phyloP scores from a whole-genome alignment of 2,797 vertebrate species.

The Scleropages formosus region DNA sequence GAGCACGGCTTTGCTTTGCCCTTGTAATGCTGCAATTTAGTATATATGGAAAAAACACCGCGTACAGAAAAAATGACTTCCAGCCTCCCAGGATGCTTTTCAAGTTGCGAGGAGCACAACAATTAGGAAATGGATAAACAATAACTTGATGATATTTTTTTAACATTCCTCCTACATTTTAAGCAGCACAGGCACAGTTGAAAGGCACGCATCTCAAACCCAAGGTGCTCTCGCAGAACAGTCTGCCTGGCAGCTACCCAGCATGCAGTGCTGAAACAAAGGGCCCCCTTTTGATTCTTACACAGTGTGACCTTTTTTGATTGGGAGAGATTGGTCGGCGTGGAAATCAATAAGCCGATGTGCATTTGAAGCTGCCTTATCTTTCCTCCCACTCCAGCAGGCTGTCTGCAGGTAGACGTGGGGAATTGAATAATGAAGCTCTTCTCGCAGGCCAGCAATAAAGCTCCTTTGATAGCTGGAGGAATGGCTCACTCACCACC shows the following conservation, averaged over 20 bases:
- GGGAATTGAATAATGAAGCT: not conserved
- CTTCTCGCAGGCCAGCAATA: slow-evolving; percentile 9
- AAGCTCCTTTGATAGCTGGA: slow-evolving; percentile 15
- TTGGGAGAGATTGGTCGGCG: slow-evolving; percentile 74
- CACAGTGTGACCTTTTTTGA: slow-evolving; percentile 75
- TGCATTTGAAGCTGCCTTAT: slow-evolving; percentile 72
- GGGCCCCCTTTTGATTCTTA: slow-evolving; percentile 59
- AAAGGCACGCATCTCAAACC: slow-evolving; percentile 64
- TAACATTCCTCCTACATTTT: slow-evolving; percentile 58
- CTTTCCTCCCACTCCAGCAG: slow-evolving; percentile 56
- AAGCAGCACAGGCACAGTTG: slow-evolving; percentile 63
- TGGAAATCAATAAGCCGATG: slow-evolving; percentile 73
- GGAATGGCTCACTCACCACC: slow-evolving; percentile 6
- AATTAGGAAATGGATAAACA: slow-evolving; percentile 28
- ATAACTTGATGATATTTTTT: slow-evolving; percentile 57
- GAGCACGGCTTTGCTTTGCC: not conserved
- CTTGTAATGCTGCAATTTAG: no score
- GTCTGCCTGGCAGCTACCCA: slow-evolving; percentile 65
- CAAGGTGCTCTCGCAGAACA: slow-evolving; percentile 57
- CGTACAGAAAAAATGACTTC: not conserved
- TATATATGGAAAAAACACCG: not conserved
- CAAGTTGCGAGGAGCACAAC: slow-evolving; percentile 2
- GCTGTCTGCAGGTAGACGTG: slow-evolving; percentile 65
- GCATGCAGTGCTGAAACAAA: slow-evolving; percentile 74
- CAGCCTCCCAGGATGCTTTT: slow-evolving; percentile 12